These are phyloP conservation scores for Psilanteris sp. DNA, from an alignment of 1,140 invertebrate genomes.

Conservation along the genomic window DNA sequence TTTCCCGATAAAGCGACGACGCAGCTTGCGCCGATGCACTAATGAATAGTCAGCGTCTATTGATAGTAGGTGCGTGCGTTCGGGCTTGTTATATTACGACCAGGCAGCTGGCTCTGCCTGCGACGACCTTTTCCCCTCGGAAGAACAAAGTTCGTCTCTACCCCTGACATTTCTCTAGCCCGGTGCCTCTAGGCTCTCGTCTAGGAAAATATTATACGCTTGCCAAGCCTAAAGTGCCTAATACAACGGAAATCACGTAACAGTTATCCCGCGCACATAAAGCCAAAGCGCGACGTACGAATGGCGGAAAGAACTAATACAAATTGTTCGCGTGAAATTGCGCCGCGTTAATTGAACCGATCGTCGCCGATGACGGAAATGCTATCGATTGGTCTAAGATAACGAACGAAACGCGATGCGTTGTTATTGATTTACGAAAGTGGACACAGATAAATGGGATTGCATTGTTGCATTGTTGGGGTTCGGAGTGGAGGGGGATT, in stretches of 20 bases:
- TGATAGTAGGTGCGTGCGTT: constrained; percentile 72
- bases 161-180: constrained; percentile 70
- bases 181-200: constrained; percentile 43
- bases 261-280: background rate
- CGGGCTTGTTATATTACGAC: constrained; percentile 72
- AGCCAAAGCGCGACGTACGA: too few relatives aligned
- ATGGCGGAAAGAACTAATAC: too few relatives aligned
- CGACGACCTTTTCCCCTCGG: constrained; percentile 59
- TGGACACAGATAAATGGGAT: too few relatives aligned
- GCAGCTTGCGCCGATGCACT: constrained; percentile 72
- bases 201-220: constrained; percentile 69
- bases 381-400: too few relatives aligned
- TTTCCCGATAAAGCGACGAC: constrained; percentile 69
- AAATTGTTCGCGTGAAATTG: too few relatives aligned
- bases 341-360: too few relatives aligned
- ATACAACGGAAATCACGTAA: constrained; percentile 14
- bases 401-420: too few relatives aligned
- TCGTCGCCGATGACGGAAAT: too few relatives aligned
- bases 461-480: too few relatives aligned
- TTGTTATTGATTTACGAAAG: too few relatives aligned
- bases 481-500: too few relatives aligned
- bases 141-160: constrained; percentile 65
- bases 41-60: constrained; percentile 78
- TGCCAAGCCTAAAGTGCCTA: constrained; percentile 37
- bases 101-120: constrained; percentile 73